Conservation (phyloP, 2,797 vertebrate genomes). For the Enteromius paludinosus region DNA sequence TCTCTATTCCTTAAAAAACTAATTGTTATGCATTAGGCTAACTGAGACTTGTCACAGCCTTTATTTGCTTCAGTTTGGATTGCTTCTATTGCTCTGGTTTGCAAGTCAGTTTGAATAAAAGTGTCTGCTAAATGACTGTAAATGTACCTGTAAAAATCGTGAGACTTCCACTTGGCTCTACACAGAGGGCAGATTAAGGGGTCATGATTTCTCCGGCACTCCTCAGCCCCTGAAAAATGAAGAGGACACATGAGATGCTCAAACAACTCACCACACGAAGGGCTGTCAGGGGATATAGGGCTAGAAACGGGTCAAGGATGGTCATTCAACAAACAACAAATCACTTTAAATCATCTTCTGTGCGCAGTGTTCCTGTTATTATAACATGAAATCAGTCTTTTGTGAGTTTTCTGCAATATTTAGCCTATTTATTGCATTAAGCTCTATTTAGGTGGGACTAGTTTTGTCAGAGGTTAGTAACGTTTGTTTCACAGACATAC, state of each 20-base stretch:
- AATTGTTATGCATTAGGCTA: too few relatives aligned
- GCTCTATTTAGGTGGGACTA: background rate
- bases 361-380: background rate
- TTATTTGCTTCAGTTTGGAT: background rate
- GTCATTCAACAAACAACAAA: slow-evolving; percentile 25
- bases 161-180: slow-evolving; percentile 89
- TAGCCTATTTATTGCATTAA: background rate
- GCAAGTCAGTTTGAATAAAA: background rate
- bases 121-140: background rate
- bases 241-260: slow-evolving; percentile 23
- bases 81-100: background rate
- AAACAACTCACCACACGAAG: slow-evolving; percentile 26
- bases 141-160: slow-evolving; percentile 83
- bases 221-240: slow-evolving; percentile 85
- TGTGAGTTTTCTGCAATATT: background rate
- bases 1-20: background rate
- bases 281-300: slow-evolving; percentile 44
- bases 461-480: background rate
- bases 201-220: slow-evolving; percentile 88
- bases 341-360: background rate
- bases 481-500: background rate
- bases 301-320: background rate
- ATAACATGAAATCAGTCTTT: background rate
- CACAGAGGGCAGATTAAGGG: slow-evolving; percentile 89
- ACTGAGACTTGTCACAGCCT: background rate